Base-by-base conservation (phyloP, 2,888 invertebrate genomes). In the Cactoblastis cactorum region DNA sequence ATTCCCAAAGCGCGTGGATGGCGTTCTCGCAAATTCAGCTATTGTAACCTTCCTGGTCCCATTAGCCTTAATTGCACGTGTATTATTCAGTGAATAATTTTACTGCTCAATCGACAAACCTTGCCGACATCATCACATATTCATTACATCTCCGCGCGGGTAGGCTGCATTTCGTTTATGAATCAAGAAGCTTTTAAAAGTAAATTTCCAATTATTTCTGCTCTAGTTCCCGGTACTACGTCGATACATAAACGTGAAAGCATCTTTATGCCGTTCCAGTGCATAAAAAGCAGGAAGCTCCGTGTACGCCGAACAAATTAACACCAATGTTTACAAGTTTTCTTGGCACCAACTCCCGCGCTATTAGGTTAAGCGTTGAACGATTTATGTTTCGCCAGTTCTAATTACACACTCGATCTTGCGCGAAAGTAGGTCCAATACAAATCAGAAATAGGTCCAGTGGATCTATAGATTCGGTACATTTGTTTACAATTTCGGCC, bases 321-420 rank as follows among this genome's bases (percentile, higher is more conserved):
- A 63, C 62, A 69, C 57, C 54, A 55, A 67, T 81, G 77, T 83
- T 83, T 82, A 80, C 73, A 62, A 55, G 66, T 69, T 74, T 61
- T 75, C 74, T 79, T 79, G 77, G 78, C 83, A 78, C 71, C 63
- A 56, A 60, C 69, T 64, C 59, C 59, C 47, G 49, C 65, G 65
- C 71, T 77, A 74, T 81, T 78, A 75, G 74, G 71, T 74, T 73
- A 67, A 71, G 69, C 71, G 82, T 62, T 65, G 74, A 80, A 59
- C 69, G 77, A 80, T 83, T 83, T 80, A 82, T 71, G 67, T 72
- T 70, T 64, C 65, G 55, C 55, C 53, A 66, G 72, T 63, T 79
- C 75, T 74, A 75, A 80, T 83, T 80, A 78, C 73, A 65, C 60
- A 61, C n/a, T n/a, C 72, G 69, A 75, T 74, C 67, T 65, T 64